phyloP scores from a whole-genome alignment of 2,797 vertebrate species.

The Protosalanx chinensis region DNA sequence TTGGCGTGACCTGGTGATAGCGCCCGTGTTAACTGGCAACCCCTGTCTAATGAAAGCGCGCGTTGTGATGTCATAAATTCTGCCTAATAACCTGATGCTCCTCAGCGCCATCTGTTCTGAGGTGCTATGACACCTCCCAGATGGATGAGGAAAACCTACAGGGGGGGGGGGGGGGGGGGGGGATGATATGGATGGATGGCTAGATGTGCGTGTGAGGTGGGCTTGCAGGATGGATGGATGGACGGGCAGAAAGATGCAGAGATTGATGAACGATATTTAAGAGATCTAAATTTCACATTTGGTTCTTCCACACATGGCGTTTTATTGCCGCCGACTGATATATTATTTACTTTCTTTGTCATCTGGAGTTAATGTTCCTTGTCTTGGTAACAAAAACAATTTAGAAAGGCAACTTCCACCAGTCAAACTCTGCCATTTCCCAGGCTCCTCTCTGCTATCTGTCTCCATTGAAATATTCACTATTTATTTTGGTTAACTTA shows the following conservation, averaged over 20 bases:
- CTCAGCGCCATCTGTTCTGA: slow-evolving; percentile 58
- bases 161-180: slow-evolving; percentile 29
- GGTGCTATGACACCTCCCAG: slow-evolving; percentile 45
- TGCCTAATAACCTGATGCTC: slow-evolving; percentile 53
- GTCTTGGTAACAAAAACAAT: slow-evolving; percentile 82
- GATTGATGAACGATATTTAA: slow-evolving; percentile 59
- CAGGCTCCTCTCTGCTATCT: slow-evolving; percentile 78
- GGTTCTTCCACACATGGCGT: slow-evolving; percentile 67
- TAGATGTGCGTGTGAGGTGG: slow-evolving; percentile 28
- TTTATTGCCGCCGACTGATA: slow-evolving; percentile 68
- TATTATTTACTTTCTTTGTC: slow-evolving; percentile 79
- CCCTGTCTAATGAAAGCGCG: slow-evolving; percentile 52
- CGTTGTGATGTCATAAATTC: slow-evolving; percentile 56
- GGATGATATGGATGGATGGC: slow-evolving; percentile 58
- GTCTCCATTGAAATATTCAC: slow-evolving; percentile 78
- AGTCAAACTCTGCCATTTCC: slow-evolving; percentile 79
- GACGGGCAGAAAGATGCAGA: slow-evolving; percentile 38
- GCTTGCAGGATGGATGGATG: slow-evolving; percentile 35
- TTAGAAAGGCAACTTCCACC: slow-evolving; percentile 84
- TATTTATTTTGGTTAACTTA: slow-evolving; percentile 83
- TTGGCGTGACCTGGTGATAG: slow-evolving; percentile 29
- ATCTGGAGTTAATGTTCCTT: slow-evolving; percentile 83
- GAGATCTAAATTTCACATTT: slow-evolving; percentile 63
- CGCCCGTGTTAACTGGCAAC: slow-evolving; percentile 51
- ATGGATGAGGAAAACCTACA: slow-evolving; percentile 52